Evolutionary conservation across 2,888 invertebrate genomes (phyloP).

Genomic region (Drosophila neonasuta): DNA sequence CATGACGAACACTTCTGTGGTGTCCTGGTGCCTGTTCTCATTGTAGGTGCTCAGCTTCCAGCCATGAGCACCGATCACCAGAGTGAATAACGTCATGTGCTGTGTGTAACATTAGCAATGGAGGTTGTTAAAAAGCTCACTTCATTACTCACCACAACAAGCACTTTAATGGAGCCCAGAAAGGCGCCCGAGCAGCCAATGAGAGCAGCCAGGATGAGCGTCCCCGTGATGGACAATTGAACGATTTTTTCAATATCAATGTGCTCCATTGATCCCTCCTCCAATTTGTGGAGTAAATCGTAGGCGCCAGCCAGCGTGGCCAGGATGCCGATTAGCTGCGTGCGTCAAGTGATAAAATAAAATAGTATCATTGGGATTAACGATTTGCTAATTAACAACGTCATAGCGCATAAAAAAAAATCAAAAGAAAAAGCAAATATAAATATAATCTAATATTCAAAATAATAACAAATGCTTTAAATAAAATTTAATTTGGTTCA

Average conservation of each 20-base stretch:
- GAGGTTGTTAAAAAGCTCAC: background rate
- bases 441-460: conserved; percentile 1
- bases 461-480: conserved; percentile 27
- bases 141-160: conserved; percentile 62
- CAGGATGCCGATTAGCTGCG: conserved; percentile 70
- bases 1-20: conserved; percentile 66
- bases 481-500: conserved; percentile 29
- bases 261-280: conserved; percentile 67
- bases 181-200: conserved; percentile 75
- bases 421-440: background rate
- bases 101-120: conserved; percentile 19
- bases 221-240: conserved; percentile 63
- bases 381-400: conserved; percentile 39
- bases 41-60: conserved; percentile 73
- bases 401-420: conserved; percentile 31
- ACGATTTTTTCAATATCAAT: conserved; percentile 60
- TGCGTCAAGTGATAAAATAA: conserved; percentile 13
- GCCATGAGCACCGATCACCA: conserved; percentile 62
- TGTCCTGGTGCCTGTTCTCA: conserved; percentile 58
- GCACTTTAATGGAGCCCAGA: conserved; percentile 74
- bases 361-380: conserved; percentile 27
- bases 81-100: conserved; percentile 65
- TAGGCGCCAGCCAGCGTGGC: conserved; percentile 68
- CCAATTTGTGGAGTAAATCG: conserved; percentile 60
- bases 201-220: conserved; percentile 66